phyloP scores from a whole-genome alignment of 2,113 vertebrate species.

The Phasianus colchicus region DNA sequence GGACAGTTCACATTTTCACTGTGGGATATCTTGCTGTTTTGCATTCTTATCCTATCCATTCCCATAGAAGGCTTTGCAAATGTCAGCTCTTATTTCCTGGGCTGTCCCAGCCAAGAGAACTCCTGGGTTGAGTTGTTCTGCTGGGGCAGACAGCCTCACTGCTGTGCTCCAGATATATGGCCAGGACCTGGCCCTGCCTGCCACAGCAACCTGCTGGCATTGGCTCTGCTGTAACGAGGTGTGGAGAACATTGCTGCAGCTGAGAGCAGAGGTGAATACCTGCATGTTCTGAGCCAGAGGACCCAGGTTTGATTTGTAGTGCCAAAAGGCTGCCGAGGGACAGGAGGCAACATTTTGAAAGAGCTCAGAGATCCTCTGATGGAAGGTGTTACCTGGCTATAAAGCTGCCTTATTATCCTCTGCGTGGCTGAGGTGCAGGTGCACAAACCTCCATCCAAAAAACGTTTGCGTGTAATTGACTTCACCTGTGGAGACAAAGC shows the following conservation, averaged over 20 bases:
- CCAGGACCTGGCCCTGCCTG: rapidly evolving
- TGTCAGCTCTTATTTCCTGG: neutral
- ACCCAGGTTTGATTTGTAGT: neutral
- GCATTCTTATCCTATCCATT: neutral
- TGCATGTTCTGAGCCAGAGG: neutral
- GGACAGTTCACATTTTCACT: rapidly evolving
- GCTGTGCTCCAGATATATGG: rapidly evolving
- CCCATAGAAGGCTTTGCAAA: neutral
- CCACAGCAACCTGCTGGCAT: neutral
- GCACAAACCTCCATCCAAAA: slow-evolving; percentile 29
- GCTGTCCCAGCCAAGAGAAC: neutral
- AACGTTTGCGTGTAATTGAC: neutral
- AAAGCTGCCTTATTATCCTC: neutral
- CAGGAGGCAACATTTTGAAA: neutral
- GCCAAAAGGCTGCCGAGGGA: neutral
- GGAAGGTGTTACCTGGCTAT: neutral
- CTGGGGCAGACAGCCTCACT: neutral
- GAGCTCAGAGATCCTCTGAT: neutral
- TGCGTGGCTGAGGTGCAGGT: neutral
- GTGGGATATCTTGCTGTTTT: neutral
- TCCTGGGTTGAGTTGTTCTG: neutral
- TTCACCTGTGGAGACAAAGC: slow-evolving; percentile 2
- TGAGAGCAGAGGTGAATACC: neutral
- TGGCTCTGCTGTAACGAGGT: neutral
- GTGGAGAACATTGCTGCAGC: neutral